Evolutionary conservation across 2,888 invertebrate genomes (phyloP), one percentile per base, ranked within the genome.

Genomic region (Agrenia bidenticulata): DNA sequence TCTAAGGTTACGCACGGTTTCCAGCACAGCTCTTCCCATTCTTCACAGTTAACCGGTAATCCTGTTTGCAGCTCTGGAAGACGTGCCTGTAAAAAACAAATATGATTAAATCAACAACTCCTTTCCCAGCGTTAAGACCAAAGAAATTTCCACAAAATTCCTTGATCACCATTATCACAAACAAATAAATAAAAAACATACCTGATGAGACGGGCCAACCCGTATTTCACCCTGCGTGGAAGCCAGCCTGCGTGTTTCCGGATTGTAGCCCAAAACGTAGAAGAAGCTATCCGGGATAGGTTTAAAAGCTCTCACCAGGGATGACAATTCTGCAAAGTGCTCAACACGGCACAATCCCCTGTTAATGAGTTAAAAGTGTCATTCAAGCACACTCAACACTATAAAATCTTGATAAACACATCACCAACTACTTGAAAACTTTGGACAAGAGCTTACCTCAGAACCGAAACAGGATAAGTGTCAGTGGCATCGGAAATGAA

Each of bases 1-100:
- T 97, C 97, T 78, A 89, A 85, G 76, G 92, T 87, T 84, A 94
- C 90, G 77, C 91, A 91, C 69, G 97, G 96, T 81, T 92, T 85
- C 97, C 97, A 97, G 83, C 92, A 86, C 81, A 94, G 83, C 81
- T 94, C 94, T 82, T 97, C 97, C 76, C 89, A 82, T 72, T 83
- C 83, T 77, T 85, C 85, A 69, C 82, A 77, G 39, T 76, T 76
- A 15, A 80, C 80, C 39, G 76, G 70, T 26, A 80, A 78, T 74
- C 80, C 78, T 58, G 78, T 78, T 75, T 79, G 79, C 75, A 82
- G 84, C 77, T 85, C 85, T 79, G 86, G 86, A 80, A 86, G 83
- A 78, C 84, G 84, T 78, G 85, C 86, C 86, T 86, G 80, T 24
- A n/a, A 17, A 45, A 21, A 37, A 41, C 24, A 45, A 21, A 55